Evolutionary conservation across 1,140 invertebrate genomes (phyloP).

Genomic region (Drosophila sucinea): DNA sequence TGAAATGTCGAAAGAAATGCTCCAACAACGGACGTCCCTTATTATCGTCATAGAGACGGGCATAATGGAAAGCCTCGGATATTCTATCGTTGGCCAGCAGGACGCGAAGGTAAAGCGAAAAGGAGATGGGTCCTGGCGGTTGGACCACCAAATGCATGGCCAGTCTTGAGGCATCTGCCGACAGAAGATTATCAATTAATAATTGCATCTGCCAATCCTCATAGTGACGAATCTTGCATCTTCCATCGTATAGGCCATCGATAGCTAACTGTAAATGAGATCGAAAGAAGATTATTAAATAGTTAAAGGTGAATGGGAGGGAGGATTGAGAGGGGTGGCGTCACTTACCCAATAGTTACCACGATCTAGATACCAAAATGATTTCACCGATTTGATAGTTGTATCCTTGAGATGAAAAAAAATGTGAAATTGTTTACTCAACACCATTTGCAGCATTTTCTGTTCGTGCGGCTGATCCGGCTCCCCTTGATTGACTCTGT

Average conservation of each 20-base stretch:
- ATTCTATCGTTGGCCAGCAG: constrained; percentile 63
- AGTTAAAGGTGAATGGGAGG: background rate
- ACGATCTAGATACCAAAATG: constrained; percentile 94
- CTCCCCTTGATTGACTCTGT: constrained; percentile 77
- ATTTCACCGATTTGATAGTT: constrained; percentile 90
- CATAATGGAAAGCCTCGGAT: constrained; percentile 71
- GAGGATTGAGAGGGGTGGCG: background rate
- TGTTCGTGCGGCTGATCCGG: background rate
- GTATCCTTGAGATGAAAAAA: constrained; percentile 85
- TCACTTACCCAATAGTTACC: constrained; percentile 87
- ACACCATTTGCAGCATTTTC: constrained; percentile 84
- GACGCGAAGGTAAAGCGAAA: constrained; percentile 52
- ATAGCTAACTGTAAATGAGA: constrained; percentile 84
- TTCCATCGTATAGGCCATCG: constrained; percentile 83
- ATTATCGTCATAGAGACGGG: constrained; percentile 52
- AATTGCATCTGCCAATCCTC: constrained; percentile 84
- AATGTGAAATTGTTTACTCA: constrained; percentile 88
- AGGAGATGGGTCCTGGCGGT: constrained; percentile 37
- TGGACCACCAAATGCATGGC: constrained; percentile 55
- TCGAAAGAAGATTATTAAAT: background rate
- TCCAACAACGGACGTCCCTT: constrained; percentile 53
- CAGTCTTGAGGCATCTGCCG: constrained; percentile 31
- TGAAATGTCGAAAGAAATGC: constrained; percentile 66
- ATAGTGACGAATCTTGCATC: constrained; percentile 80
- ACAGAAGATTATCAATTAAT: constrained; percentile 51